Conservation (phyloP, 64 coral and sea anemone species). For the Stylophora pistillata region DNA sequence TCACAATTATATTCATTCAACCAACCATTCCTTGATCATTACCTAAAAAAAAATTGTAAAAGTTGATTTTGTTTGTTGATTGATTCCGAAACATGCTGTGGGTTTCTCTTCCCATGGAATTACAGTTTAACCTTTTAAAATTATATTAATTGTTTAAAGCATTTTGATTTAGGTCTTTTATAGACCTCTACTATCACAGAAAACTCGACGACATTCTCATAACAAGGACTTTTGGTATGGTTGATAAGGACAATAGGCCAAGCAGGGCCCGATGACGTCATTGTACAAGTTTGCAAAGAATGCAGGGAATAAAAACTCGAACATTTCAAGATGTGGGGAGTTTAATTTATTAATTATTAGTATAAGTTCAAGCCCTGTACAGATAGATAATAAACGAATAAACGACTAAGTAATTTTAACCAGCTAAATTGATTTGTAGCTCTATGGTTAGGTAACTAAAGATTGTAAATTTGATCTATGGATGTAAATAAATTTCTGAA, state of each 20-base stretch:
- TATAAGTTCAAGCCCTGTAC: background rate
- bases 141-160: slow-evolving; percentile 41
- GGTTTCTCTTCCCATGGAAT: background rate
- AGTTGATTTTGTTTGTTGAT: slow-evolving; percentile 1
- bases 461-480: slow-evolving; percentile 44
- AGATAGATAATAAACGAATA: background rate
- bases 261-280: slow-evolving; percentile 35
- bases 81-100: background rate
- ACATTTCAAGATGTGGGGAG: background rate
- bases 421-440: background rate
- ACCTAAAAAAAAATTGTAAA: background rate
- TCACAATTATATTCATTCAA: background rate
- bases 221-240: background rate
- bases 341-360: background rate
- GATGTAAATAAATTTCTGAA: slow-evolving; percentile 57
- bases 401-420: background rate
- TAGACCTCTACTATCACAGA: background rate
- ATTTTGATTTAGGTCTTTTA: slow-evolving; percentile 21
- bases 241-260: slow-evolving; percentile 21
- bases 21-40: background rate
- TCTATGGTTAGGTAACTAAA: background rate
- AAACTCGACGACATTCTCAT: background rate
- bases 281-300: background rate
- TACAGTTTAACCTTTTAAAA: background rate
- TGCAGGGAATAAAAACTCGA: slow-evolving; percentile 15